These are phyloP conservation scores for Trichomycterus rosablanca DNA, from an alignment of 2,113 vertebrate genomes.

Conservation along the genomic window DNA sequence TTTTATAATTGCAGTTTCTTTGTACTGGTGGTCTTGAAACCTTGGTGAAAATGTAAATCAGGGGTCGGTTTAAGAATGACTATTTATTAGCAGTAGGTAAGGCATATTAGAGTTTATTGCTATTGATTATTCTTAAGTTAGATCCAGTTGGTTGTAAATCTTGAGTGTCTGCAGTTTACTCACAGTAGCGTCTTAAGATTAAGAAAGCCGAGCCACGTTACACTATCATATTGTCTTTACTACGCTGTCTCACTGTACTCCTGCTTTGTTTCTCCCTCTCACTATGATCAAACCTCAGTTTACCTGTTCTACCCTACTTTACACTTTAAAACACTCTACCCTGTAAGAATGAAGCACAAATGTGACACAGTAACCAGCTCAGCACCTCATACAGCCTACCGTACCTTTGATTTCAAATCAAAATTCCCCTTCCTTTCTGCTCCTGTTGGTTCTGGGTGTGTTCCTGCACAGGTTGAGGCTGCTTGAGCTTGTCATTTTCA, in stretches of 20 bases:
- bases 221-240: constrained; percentile 13
- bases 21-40: too few relatives aligned
- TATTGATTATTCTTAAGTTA: neutral
- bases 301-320: neutral
- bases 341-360: neutral
- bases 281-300: constrained; percentile 11
- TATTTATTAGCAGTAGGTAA: neutral
- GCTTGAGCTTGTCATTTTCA: constrained; percentile 75
- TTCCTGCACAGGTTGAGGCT: constrained; percentile 53
- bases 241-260: constrained; percentile 14
- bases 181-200: constrained; percentile 1
- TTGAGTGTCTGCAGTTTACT: too few relatives aligned
- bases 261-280: constrained; percentile 18
- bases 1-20: too few relatives aligned
- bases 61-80: neutral
- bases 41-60: too few relatives aligned
- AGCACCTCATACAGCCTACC: constrained; percentile 40
- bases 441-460: constrained; percentile 34
- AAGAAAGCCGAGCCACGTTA: constrained; percentile 20
- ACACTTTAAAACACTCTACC: neutral
- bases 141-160: neutral
- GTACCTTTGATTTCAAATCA: constrained; percentile 48
- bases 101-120: neutral
- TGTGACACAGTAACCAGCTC: constrained; percentile 26
- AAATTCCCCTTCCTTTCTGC: constrained; percentile 50